Conservation (phyloP, 2,113 vertebrate genomes). For the Eublepharis macularius region DNA sequence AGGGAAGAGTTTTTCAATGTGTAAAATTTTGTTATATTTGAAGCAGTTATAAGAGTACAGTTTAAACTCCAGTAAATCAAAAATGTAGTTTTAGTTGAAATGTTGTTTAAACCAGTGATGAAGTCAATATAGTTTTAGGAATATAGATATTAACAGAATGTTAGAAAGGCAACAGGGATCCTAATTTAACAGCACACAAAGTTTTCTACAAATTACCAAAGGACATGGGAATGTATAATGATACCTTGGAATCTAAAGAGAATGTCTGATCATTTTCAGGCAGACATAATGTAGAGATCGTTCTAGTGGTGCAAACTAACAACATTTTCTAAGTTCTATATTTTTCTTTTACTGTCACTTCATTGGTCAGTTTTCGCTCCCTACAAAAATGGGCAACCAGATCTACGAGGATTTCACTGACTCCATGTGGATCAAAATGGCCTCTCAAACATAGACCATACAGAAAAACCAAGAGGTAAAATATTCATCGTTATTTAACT, state of each 20-base stretch:
- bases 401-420: neutral
- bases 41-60: neutral
- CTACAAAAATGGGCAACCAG: neutral
- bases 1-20: neutral
- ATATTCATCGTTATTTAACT: neutral
- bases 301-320: neutral
- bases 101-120: neutral
- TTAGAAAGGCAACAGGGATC: too few relatives aligned
- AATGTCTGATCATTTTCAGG: neutral
- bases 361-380: slow-evolving; percentile 13
- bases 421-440: slow-evolving; percentile 24
- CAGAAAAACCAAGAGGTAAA: slow-evolving; percentile 29
- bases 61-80: too few relatives aligned
- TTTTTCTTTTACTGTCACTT: slow-evolving; percentile 24
- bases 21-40: neutral
- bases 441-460: slow-evolving; percentile 9
- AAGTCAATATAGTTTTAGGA: neutral
- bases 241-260: neutral
- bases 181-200: neutral
- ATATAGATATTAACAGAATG: neutral
- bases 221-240: neutral
- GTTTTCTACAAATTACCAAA: neutral
- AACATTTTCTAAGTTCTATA: neutral
- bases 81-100: too few relatives aligned
- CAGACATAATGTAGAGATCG: neutral